phyloP scores from a whole-genome alignment of 2,113 vertebrate genomes.

The Corythoichthys intestinalis region DNA sequence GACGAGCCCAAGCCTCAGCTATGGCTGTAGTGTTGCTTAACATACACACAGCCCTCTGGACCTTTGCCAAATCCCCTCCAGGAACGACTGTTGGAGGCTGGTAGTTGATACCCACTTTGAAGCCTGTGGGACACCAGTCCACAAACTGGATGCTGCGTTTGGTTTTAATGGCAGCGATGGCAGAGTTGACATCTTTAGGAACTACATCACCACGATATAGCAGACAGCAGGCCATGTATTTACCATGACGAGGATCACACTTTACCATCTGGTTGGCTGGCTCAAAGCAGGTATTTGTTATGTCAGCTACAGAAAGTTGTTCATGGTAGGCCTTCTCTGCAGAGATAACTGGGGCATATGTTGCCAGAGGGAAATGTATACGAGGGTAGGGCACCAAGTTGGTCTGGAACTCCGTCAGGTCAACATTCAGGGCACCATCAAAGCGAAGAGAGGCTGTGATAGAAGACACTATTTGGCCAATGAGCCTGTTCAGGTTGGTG shows the following conservation, averaged over 20 bases:
- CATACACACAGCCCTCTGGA: conserved; percentile 75
- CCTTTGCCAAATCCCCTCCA: conserved; percentile 74
- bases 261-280: conserved; percentile 87
- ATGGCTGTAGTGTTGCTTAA: conserved; percentile 78
- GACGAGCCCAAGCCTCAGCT: conserved; percentile 76
- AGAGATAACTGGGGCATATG: conserved; percentile 80
- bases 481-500: conserved; percentile 77
- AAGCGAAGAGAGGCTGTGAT: conserved; percentile 80
- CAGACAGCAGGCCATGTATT: conserved; percentile 80
- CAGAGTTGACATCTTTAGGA: conserved; percentile 78
- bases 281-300: conserved; percentile 79
- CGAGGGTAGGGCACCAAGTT: conserved; percentile 82
- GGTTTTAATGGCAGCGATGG: conserved; percentile 80
- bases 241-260: conserved; percentile 82
- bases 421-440: conserved; percentile 78
- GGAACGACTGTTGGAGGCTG: conserved; percentile 77
- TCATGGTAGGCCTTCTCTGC: conserved; percentile 83
- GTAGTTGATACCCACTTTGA: conserved; percentile 52
- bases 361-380: conserved; percentile 85
- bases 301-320: conserved; percentile 83
- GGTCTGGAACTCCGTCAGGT: conserved; percentile 80
- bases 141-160: conserved; percentile 79
- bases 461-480: conserved; percentile 74
- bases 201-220: conserved; percentile 79
- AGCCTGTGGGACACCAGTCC: conserved; percentile 78